Conservation (phyloP, 2,113 vertebrate species). For the Percina caprodes region DNA sequence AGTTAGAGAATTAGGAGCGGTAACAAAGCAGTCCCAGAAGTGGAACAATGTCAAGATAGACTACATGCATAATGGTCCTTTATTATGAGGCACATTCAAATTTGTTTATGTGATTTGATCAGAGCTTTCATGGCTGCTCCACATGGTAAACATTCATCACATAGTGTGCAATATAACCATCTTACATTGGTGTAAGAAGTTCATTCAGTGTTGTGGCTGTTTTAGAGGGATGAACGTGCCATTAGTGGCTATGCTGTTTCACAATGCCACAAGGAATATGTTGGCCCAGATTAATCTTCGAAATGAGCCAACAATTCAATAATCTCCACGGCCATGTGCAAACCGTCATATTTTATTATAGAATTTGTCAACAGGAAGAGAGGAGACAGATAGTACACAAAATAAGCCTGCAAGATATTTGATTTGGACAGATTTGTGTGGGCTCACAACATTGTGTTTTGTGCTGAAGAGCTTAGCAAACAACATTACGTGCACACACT, state of each 20-base stretch:
- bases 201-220: constrained; percentile 38
- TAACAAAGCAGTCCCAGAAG: too few species aligned
- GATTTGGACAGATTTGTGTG: constrained; percentile 64
- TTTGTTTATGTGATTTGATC: constrained; percentile 42
- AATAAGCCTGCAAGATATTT: constrained; percentile 56
- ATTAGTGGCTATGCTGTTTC: constrained; percentile 58
- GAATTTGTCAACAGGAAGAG: constrained; percentile 53
- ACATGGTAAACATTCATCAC: constrained; percentile 41
- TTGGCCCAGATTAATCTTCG: constrained; percentile 64
- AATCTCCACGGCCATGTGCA: constrained; percentile 47
- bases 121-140: constrained; percentile 2
- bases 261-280: constrained; percentile 59
- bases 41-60: too few species aligned
- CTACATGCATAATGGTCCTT: constrained; percentile 6
- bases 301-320: constrained; percentile 71
- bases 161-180: constrained; percentile 39
- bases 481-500: constrained; percentile 35
- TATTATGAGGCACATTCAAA: constrained; percentile 28
- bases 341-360: constrained; percentile 63
- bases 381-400: constrained; percentile 41
- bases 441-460: constrained; percentile 37
- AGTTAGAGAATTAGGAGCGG: too few species aligned
- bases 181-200: constrained; percentile 37
- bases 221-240: constrained; percentile 62
- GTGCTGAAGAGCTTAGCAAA: constrained; percentile 42